phyloP scores from a whole-genome alignment of 2,888 invertebrate genomes.

The Gordius sp. region DNA sequence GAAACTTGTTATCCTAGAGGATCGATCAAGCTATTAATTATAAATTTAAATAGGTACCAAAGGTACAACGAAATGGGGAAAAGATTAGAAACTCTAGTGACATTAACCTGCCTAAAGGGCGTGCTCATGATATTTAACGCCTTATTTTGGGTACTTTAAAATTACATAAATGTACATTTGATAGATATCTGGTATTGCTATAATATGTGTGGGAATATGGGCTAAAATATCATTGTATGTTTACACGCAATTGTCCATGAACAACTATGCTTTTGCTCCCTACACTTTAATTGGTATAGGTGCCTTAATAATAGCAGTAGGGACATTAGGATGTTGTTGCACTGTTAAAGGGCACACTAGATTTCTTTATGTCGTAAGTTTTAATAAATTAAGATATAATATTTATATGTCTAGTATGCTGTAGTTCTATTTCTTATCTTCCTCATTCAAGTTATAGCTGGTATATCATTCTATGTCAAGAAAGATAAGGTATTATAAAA shows the following conservation, averaged over 20 bases:
- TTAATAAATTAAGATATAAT: too few species aligned
- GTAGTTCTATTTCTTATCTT: too few species aligned
- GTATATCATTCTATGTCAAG: too few species aligned
- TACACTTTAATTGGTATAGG: slow-evolving; percentile 8
- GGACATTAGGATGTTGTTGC: slow-evolving; percentile 12
- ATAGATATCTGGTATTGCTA: not conserved
- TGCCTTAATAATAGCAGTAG: slow-evolving; percentile 7
- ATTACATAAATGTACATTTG: not conserved
- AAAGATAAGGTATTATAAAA: too few species aligned
- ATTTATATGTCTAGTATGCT: too few species aligned
- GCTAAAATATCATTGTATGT: slow-evolving; percentile 3
- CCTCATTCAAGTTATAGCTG: too few species aligned
- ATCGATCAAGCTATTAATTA: too few species aligned
- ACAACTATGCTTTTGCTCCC: slow-evolving; percentile 4
- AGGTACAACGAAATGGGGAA: too few species aligned
- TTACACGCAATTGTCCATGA: not conserved
- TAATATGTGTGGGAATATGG: slow-evolving; percentile 11
- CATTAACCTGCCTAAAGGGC: not conserved
- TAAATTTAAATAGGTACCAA: too few species aligned
- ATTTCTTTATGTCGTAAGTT: slow-evolving; percentile 8
- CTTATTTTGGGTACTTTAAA: not conserved
- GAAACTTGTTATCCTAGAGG: too few species aligned
- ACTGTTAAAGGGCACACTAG: not conserved
- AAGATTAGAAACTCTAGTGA: slow-evolving; percentile 1
- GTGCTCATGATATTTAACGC: not conserved